Evolutionary conservation across 2,113 vertebrate species (phyloP), one percentile per base, ranked within the genome.

Genomic region (Sterrhoptilus dennistouni): DNA sequence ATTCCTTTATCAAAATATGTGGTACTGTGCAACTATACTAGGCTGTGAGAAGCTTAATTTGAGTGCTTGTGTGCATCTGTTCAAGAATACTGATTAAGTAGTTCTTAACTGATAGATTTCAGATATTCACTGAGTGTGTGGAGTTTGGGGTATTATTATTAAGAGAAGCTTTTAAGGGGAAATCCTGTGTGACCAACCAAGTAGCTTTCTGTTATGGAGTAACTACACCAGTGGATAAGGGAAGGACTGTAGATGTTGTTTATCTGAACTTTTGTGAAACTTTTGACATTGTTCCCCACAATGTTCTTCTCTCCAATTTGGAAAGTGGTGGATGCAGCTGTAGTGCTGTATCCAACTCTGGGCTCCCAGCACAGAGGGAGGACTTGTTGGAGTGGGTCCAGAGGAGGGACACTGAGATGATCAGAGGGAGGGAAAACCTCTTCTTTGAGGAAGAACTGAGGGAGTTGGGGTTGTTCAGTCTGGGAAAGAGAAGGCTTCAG

Each of bases 381-480:
- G 17, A 52, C 1, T 21, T 68, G 17, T 0, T 22, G 33, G 36
- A 60, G 14, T 0, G 0, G 5, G 17, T 27, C 2, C 25, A 44
- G 27, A 22, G 17, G 5, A 52, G 45, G 12, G 31, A 23, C 27
- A 18, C 3, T 0, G 5, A 9, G 16, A 17, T 31, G 31, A 35
- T 35, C 5, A 35, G 25, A 35, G 27, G 25, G 44, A 31, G 1
- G 21, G 45, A 44, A 18, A 9, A 8, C 27, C 27, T 77, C 33
- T 44, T 9, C 33, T 33, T 0, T 36, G 27, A 44, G 17, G 25
- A 27, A 8, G 11, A 44, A 5, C 36, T 52, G 45, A 33, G 22
- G 3, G 17, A 52, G 6, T 8, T 77, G 14, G 14, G 3, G 3
- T 59, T 36, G 9, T 44, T 50, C 6, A 31, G 14, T 60, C 11